These are phyloP conservation scores for Drosophila kambysellisi DNA, from an alignment of 2,888 invertebrate genomes.

Conservation along the genomic window DNA sequence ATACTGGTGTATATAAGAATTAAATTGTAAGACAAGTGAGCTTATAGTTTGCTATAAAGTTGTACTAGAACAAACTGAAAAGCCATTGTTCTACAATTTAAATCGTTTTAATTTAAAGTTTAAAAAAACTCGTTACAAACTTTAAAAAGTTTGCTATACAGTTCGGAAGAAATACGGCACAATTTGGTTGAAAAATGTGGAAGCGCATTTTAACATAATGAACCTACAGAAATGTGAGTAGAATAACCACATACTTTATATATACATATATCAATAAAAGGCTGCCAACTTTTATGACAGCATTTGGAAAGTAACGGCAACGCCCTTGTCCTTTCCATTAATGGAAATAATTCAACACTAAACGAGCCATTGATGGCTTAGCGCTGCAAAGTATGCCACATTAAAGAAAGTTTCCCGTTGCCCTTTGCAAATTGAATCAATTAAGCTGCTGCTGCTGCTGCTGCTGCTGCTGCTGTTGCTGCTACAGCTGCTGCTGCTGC, in stretches of 20 bases:
- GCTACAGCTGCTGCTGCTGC: background rate
- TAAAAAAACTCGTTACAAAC: background rate
- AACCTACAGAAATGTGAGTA: background rate
- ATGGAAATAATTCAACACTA: constrained; percentile 13
- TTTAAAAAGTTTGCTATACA: constrained; percentile 7
- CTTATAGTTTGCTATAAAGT: background rate
- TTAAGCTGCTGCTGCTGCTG: constrained; percentile 27
- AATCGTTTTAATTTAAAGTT: constrained; percentile 4
- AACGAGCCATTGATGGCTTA: constrained; percentile 31
- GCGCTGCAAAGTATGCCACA: constrained; percentile 47
- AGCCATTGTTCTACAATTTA: background rate
- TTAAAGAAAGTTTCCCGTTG: constrained; percentile 17
- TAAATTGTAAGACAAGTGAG: background rate
- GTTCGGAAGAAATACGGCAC: background rate
- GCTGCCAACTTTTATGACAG: constrained; percentile 15
- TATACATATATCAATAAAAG: background rate
- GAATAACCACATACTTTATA: background rate
- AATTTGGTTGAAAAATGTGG: constrained; percentile 8
- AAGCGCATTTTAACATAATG: constrained; percentile 16
- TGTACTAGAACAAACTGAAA: background rate
- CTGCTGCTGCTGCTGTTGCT: background rate
- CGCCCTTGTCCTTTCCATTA: background rate
- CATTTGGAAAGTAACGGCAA: background rate
- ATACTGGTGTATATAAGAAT: background rate
- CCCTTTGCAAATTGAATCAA: constrained; percentile 51